These are phyloP conservation scores for Xenopus borealis DNA, from an alignment of 2,113 vertebrate genomes.

Conservation along the genomic window DNA sequence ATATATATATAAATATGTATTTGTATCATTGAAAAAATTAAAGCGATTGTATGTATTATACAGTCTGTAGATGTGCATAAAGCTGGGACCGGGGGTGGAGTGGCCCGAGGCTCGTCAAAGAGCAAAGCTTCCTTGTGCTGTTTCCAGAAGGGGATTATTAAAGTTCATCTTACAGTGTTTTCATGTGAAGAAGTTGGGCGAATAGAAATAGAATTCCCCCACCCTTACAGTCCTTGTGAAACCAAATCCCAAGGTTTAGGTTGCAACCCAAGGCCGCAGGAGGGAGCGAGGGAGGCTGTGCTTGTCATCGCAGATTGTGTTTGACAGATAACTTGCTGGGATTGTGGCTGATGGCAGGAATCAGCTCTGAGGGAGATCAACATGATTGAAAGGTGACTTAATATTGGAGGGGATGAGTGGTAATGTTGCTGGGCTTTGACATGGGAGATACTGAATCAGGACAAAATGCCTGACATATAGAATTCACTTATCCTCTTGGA, in stretches of 20 bases:
- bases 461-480: background rate
- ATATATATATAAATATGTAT: no score
- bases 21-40: no score
- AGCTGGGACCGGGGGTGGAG: no score
- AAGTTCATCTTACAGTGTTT: background rate
- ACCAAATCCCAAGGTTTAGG: slow-evolving; percentile 30
- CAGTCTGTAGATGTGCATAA: no score
- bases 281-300: slow-evolving; percentile 18
- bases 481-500: background rate
- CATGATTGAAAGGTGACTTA: slow-evolving; percentile 27
- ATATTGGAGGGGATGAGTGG: slow-evolving; percentile 23
- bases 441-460: background rate
- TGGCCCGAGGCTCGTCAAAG: background rate
- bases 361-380: slow-evolving; percentile 30
- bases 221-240: slow-evolving; percentile 17
- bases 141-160: background rate
- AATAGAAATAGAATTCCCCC: slow-evolving; percentile 17
- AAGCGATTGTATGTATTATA: no score
- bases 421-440: slow-evolving; percentile 21
- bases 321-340: slow-evolving; percentile 40
- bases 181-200: slow-evolving; percentile 13
- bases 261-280: slow-evolving; percentile 26
- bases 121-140: background rate
- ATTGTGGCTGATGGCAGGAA: slow-evolving; percentile 31
- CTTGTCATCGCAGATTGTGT: slow-evolving; percentile 36